A percentile compares a stretch with the other conserved stretches of the same genome.
phyloP scores from a whole-genome alignment of 1,140 invertebrate species.

The Gyrodactylus bullatarudis region DNA sequence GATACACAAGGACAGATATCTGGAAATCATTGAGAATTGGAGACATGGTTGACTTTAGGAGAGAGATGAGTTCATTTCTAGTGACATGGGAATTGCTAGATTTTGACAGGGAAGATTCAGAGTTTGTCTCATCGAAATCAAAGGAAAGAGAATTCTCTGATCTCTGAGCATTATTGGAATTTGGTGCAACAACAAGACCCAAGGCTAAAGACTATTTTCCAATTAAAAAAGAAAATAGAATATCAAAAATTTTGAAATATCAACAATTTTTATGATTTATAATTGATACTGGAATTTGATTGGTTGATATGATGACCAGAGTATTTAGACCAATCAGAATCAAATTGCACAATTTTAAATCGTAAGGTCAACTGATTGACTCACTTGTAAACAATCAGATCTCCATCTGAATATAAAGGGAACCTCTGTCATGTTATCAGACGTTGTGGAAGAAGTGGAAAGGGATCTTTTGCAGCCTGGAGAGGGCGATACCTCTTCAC shows the following conservation, averaged over 20 bases:
- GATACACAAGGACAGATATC: neutral
- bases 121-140: neutral
- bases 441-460: neutral
- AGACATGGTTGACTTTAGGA: neutral
- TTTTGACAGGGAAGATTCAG: neutral
- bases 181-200: neutral
- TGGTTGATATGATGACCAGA: too few relatives aligned
- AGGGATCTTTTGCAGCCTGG: neutral
- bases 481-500: neutral
- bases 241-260: too few relatives aligned
- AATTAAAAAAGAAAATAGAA: neutral
- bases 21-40: neutral
- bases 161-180: neutral
- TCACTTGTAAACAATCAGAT: neutral
- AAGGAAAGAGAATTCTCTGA: neutral
- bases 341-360: too few relatives aligned
- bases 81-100: neutral
- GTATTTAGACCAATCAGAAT: too few relatives aligned
- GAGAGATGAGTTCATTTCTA: neutral
- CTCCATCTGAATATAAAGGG: neutral
- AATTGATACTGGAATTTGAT: neutral
- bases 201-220: neutral
- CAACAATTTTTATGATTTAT: neutral
- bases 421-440: neutral
- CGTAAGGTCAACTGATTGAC: too few relatives aligned